phyloP scores from a whole-genome alignment of 2,797 vertebrate species.

The Onychomys torridus region DNA sequence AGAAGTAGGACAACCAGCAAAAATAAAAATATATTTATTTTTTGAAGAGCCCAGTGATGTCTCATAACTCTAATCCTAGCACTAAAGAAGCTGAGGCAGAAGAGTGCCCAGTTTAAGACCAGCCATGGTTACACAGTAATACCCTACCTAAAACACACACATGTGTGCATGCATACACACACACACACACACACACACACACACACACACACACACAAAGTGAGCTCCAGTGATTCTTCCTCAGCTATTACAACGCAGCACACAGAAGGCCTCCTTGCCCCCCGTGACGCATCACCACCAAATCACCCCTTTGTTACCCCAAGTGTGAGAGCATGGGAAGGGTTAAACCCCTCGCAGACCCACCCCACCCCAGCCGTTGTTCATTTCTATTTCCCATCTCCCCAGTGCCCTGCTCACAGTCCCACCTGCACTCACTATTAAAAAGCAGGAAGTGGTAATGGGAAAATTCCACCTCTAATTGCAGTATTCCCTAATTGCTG shows the following conservation, averaged over 20 bases:
- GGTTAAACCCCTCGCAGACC: background rate
- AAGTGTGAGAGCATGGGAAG: background rate
- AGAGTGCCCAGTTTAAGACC: background rate
- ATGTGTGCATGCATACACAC: accelerated
- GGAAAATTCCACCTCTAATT: conserved; percentile 11
- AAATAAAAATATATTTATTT: background rate
- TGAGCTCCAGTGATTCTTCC: background rate
- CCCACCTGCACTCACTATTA: background rate
- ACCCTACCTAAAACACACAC: background rate
- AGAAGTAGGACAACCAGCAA: background rate
- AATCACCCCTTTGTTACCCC: background rate
- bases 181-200: background rate
- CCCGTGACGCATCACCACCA: background rate
- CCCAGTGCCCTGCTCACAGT: background rate
- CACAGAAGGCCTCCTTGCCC: background rate
- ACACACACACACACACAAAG: accelerated
- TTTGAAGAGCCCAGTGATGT: background rate
- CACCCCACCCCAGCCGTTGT: background rate
- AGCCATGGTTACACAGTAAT: background rate
- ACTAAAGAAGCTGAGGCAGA: background rate
- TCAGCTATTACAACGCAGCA: accelerated
- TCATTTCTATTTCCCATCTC: background rate
- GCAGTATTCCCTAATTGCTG: conserved; percentile 51
- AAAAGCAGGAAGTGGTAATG: background rate
- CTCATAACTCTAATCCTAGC: background rate